These are phyloP conservation scores for Oligia latruncula DNA, from an alignment of 2,888 invertebrate species.

Conservation along the genomic window DNA sequence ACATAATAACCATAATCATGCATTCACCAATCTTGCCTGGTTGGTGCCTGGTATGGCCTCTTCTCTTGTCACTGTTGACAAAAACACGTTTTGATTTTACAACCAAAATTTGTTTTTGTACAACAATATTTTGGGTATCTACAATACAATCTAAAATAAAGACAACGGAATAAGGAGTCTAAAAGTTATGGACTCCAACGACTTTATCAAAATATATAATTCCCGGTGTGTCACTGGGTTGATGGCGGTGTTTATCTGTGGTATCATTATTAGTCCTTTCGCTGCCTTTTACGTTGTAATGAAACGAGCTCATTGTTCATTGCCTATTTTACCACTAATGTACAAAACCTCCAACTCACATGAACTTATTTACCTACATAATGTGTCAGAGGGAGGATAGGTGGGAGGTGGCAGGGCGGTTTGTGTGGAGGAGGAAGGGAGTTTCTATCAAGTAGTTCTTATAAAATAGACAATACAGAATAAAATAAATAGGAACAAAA, in stretches of 20 bases:
- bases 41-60: not conserved
- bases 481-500: not conserved
- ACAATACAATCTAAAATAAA: not conserved
- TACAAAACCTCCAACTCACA: slow-evolving; percentile 18
- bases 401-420: not conserved
- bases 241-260: slow-evolving; percentile 66
- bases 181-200: not conserved
- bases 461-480: too few species aligned
- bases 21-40: not conserved
- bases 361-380: not conserved
- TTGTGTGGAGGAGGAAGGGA: not conserved
- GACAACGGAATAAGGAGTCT: not conserved
- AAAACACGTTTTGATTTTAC: not conserved
- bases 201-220: not conserved
- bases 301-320: slow-evolving; percentile 66
- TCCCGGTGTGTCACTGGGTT: slow-evolving; percentile 22
- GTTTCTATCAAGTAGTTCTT: not conserved
- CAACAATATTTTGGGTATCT: not conserved
- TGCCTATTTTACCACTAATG: slow-evolving; percentile 30
- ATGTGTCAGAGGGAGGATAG: not conserved
- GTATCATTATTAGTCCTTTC: slow-evolving; percentile 70
- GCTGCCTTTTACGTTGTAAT: slow-evolving; percentile 67
- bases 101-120: too few species aligned
- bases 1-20: not conserved
- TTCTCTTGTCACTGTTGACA: not conserved